These are phyloP conservation scores for Cyprichromis sp. DNA, from an alignment of 2,113 vertebrate species.

Conservation along the genomic window DNA sequence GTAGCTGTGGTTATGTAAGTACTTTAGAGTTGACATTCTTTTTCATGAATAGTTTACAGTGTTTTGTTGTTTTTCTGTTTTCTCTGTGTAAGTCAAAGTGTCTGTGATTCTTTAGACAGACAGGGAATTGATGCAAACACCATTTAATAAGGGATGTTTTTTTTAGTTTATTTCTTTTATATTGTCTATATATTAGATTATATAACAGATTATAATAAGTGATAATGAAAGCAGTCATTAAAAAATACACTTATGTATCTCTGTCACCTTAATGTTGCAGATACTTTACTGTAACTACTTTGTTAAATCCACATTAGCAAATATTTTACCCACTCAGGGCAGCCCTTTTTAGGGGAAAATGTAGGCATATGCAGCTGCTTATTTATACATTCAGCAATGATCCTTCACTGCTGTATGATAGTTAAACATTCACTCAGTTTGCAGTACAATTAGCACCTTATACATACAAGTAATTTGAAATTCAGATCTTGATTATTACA, in stretches of 20 bases:
- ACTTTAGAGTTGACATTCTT: neutral
- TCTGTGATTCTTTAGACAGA: neutral
- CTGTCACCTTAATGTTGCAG: neutral
- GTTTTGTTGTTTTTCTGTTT: slow-evolving; percentile 4
- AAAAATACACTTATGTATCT: neutral
- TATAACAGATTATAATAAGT: neutral
- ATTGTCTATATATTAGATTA: neutral
- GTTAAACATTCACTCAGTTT: neutral
- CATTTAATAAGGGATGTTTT: neutral
- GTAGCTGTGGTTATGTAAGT: neutral
- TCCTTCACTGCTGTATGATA: neutral
- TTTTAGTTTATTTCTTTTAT: neutral
- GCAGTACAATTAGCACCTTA: neutral
- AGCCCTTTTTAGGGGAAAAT: neutral
- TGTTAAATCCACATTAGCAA: neutral
- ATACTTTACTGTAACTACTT: neutral
- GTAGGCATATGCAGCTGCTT: neutral
- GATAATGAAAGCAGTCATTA: neutral
- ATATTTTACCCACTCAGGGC: neutral
- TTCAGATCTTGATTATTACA: neutral
- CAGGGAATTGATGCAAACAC: neutral
- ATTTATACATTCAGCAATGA: neutral
- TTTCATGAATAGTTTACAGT: slow-evolving; percentile 24
- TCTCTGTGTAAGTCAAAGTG: neutral
- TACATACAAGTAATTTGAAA: neutral